Evolutionary conservation across 2,888 invertebrate species (phyloP).

Genomic region (Microplitis deprimator): DNA sequence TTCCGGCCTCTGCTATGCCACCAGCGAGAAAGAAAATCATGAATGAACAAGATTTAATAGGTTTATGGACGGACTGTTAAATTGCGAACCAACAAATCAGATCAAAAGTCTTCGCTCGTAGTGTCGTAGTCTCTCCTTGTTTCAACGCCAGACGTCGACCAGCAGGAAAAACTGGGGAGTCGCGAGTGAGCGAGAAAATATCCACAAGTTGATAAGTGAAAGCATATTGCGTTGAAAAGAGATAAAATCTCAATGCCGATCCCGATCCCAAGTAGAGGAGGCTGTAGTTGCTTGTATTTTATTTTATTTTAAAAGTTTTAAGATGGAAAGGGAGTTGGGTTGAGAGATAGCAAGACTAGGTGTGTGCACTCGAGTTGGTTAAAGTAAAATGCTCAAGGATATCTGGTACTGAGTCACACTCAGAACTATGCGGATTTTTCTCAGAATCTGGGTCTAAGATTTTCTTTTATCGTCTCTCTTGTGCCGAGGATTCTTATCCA

Average conservation of each 20-base stretch:
- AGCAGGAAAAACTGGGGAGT: constrained; percentile 3
- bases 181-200: constrained; percentile 11
- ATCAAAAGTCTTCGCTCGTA: neutral
- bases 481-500: constrained; percentile 16
- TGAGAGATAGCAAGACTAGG: constrained; percentile 19
- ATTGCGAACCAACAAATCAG: neutral
- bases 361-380: constrained; percentile 38
- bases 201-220: constrained; percentile 12
- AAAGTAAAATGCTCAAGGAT: constrained; percentile 63
- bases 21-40: constrained; percentile 35
- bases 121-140: too few species aligned
- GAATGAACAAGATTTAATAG: constrained; percentile 48
- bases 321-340: constrained; percentile 29
- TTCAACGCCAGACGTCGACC: constrained; percentile 28
- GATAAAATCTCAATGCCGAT: neutral
- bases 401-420: constrained; percentile 65
- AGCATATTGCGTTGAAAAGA: constrained; percentile 7
- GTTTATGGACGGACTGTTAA: constrained; percentile 40
- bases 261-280: too few species aligned
- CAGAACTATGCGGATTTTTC: constrained; percentile 62
- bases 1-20: constrained; percentile 24
- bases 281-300: neutral
- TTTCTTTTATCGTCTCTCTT: constrained; percentile 46
- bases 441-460: constrained; percentile 57
- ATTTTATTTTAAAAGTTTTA: neutral